A percentile compares a stretch with the other conserved stretches of the same genome.
phyloP scores from a whole-genome alignment of 2,888 invertebrate species.

The Calliphora vomitoria region DNA sequence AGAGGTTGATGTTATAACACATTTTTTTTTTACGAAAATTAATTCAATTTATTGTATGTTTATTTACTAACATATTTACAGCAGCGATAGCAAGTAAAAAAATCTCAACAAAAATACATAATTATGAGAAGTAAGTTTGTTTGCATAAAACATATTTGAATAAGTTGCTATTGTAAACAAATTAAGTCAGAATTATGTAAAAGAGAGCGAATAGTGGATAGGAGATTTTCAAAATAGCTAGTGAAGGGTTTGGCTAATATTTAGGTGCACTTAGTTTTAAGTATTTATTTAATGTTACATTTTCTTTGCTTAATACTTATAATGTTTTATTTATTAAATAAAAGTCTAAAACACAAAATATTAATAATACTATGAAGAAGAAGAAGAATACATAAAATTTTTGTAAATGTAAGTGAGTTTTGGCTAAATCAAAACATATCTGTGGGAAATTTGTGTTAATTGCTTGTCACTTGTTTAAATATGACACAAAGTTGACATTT shows the following conservation, averaged over 20 bases:
- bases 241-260: background rate
- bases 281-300: too few species aligned
- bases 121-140: conserved; percentile 40
- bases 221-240: background rate
- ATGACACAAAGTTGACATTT: too few species aligned
- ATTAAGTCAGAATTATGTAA: conserved; percentile 22
- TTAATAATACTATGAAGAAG: too few species aligned
- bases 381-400: too few species aligned
- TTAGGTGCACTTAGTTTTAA: too few species aligned
- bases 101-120: background rate
- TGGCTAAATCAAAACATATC: too few species aligned
- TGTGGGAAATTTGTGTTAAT: too few species aligned
- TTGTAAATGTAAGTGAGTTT: too few species aligned
- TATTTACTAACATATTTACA: background rate
- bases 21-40: conserved; percentile 33
- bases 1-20: conserved; percentile 40
- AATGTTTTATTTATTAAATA: too few species aligned
- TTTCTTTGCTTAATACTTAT: too few species aligned
- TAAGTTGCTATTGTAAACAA: conserved; percentile 55
- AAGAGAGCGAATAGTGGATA: background rate
- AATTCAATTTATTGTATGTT: conserved; percentile 62
- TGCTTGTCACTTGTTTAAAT: too few species aligned
- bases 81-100: background rate
- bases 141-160: background rate
- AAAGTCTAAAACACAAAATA: too few species aligned